Evolutionary conservation across 2,113 vertebrate genomes (phyloP).

Genomic region (Dolichallabes microphthalmus): DNA sequence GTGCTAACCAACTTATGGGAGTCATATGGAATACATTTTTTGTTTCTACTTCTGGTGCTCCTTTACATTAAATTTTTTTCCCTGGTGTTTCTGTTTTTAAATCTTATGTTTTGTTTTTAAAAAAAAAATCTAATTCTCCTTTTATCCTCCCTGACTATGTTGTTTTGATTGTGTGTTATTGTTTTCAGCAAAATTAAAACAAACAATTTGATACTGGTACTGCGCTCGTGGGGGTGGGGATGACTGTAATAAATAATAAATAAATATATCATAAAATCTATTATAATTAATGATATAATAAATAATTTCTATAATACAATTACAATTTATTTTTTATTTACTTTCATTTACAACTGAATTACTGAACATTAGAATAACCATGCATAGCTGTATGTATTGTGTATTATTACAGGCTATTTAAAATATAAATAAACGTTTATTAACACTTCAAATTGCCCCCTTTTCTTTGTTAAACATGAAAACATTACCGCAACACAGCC

Average conservation of each 20-base stretch:
- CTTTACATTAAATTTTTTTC: too few species aligned
- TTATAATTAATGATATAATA: too few species aligned
- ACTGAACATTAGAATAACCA: not conserved
- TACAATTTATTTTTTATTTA: not conserved
- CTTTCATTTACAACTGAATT: not conserved
- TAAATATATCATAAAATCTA: not conserved
- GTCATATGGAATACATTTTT: too few species aligned
- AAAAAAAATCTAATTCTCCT: too few species aligned
- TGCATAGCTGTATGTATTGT: not conserved
- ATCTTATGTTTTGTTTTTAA: too few species aligned
- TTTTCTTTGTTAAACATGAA: not conserved
- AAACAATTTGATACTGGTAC: slow-evolving; percentile 22
- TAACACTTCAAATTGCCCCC: not conserved
- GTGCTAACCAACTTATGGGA: too few species aligned
- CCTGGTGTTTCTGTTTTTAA: too few species aligned
- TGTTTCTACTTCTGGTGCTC: too few species aligned
- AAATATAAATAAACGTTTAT: not conserved
- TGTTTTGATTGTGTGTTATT: too few species aligned
- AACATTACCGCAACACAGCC: not conserved
- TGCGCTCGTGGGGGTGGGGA: slow-evolving; percentile 2
- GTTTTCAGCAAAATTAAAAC: too few species aligned
- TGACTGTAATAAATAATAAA: not conserved
- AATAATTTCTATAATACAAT: too few species aligned
- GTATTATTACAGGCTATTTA: not conserved
- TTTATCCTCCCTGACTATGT: too few species aligned